A percentile compares a stretch with the other conserved stretches of the same genome.
These are phyloP conservation scores for Danionella cerebrum DNA, from an alignment of 2,113 vertebrate genomes.

Conservation along the genomic window DNA sequence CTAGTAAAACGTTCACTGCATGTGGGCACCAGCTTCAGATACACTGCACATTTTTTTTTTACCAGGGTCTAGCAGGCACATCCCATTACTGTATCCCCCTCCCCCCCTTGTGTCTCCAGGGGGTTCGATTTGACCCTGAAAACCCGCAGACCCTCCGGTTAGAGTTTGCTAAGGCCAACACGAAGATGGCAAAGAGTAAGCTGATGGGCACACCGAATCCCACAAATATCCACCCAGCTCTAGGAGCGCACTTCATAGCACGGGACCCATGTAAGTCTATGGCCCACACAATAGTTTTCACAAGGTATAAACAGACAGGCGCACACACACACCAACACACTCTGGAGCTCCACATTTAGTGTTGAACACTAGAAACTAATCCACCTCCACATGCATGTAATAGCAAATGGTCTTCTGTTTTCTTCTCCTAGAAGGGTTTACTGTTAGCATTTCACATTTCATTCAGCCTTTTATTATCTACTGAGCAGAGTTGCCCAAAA, in stretches of 20 bases:
- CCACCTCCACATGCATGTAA: constrained; percentile 64
- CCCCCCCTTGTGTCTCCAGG: constrained; percentile 71
- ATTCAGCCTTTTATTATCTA: constrained; percentile 36
- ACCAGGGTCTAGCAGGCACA: constrained; percentile 50
- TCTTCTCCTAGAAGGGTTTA: constrained; percentile 7
- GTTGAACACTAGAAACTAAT: constrained; percentile 54
- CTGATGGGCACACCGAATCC: constrained; percentile 97
- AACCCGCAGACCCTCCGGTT: constrained; percentile 96
- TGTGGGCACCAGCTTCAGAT: constrained; percentile 69
- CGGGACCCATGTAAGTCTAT: constrained; percentile 97
- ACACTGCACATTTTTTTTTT: constrained; percentile 55
- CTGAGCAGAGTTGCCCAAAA: neutral
- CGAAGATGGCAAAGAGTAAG: constrained; percentile 99
- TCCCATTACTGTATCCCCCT: constrained; percentile 56
- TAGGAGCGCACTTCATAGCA: constrained; percentile 96
- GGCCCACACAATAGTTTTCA: constrained; percentile 59
- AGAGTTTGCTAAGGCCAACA: constrained; percentile 99
- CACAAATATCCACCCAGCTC: constrained; percentile 91
- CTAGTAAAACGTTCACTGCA: constrained; percentile 64
- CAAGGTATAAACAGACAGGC: constrained; percentile 35
- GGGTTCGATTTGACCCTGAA: constrained; percentile 97
- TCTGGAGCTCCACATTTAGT: too few relatives aligned
- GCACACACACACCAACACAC: neutral
- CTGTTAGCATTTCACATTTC: neutral
- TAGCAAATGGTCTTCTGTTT: constrained; percentile 27